Evolutionary conservation across 2,888 invertebrate species (phyloP), one percentile per base, ranked within the genome.

Genomic region (Acleris holmiana): DNA sequence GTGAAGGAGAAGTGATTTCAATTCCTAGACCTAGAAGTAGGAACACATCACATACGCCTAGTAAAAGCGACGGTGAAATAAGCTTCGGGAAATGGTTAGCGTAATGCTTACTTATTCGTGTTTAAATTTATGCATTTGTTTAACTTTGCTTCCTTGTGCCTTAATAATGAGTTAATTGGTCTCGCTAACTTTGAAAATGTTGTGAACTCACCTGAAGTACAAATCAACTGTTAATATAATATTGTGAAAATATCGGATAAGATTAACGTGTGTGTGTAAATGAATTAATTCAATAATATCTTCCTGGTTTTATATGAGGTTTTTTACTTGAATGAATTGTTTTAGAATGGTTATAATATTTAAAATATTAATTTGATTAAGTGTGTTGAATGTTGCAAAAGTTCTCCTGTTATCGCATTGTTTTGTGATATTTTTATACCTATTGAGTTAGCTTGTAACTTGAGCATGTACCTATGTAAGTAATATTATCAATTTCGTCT

Each of bases 1-100:
- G 91, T 70, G 89, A 91, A 69, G 91, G 91, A 1, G 90, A 91
- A 76, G 67, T 85, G 54, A 90, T 86, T 76, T 70, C 80, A 58
- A 78, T 78, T 51, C 80, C 80, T 64, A 71, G 66, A 15, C 54
- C 67, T 17, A 79, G 68, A 57, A 79, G 72, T 61, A 71, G 68
- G 77, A 73, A 49, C 17, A 49, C 49, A 59, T 68, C 70, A 19
- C 74, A 69, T 35, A 78, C 69, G 68, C 69, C 67, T 50, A 76
- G 71, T 68, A 85, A 77, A 67, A 82, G 82, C 67, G 80, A 76
- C 44, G 89, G 89, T 25, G 88, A 89, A 82, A 71, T 86, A 57
- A 88, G 88, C 73, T 71, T 77, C 41, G 78, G 76, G 10, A 58
- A 53, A n/a, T 23, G 68, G 51, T 46, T 61, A 48, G 60, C 48